Evolutionary conservation across 2,888 invertebrate species (phyloP).

Genomic region (Philereme vetulata): DNA sequence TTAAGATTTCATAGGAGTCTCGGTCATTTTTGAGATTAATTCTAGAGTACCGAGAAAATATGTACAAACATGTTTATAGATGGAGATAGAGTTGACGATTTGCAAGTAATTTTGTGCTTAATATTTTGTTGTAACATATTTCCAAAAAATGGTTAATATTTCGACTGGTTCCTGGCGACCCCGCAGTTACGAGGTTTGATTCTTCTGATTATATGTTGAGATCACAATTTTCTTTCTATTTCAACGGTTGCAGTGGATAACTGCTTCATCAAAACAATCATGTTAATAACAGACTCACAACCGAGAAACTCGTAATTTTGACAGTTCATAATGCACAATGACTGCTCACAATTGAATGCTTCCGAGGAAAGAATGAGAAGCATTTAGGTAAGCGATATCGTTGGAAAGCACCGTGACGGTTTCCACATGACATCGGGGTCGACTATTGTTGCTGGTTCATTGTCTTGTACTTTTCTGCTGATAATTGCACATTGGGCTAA

Average conservation of each 20-base stretch:
- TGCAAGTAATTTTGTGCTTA: too few relatives aligned
- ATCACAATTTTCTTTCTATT: too few relatives aligned
- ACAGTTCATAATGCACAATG: conserved; percentile 46
- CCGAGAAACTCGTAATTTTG: conserved; percentile 40
- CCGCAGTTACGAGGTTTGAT: too few relatives aligned
- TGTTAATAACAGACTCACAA: conserved; percentile 4
- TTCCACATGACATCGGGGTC: conserved; percentile 79
- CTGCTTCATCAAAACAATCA: conserved; percentile 2
- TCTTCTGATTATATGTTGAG: too few relatives aligned
- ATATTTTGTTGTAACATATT: too few relatives aligned
- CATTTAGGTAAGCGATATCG: conserved; percentile 63
- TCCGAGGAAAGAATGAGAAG: conserved; percentile 50
- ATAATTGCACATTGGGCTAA: conserved; percentile 38
- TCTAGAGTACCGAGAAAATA: too few relatives aligned
- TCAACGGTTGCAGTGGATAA: neutral
- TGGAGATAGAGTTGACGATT: too few relatives aligned
- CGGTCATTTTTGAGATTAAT: too few relatives aligned
- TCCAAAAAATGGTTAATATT: too few relatives aligned
- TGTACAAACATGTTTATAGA: too few relatives aligned
- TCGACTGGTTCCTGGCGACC: too few relatives aligned
- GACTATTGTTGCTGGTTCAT: conserved; percentile 64
- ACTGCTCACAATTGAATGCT: conserved; percentile 40
- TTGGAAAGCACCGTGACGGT: conserved; percentile 79
- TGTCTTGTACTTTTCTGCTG: conserved; percentile 50
- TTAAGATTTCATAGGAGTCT: too few relatives aligned